phyloP scores from a whole-genome alignment of 2,113 vertebrate species.

The Clarias magur region DNA sequence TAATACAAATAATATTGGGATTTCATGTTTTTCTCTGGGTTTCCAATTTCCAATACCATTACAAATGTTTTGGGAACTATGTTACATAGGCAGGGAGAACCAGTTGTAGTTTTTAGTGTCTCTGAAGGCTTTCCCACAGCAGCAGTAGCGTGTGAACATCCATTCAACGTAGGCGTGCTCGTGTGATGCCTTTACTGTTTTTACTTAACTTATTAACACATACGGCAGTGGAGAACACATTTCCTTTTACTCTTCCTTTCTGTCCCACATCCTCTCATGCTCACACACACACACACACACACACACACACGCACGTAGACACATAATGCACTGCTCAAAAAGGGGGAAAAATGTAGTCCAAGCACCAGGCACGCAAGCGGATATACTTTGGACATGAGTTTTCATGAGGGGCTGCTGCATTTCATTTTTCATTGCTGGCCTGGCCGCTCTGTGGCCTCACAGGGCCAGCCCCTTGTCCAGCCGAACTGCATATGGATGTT shows the following conservation, averaged over 20 bases:
- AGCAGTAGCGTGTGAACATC: slow-evolving; percentile 43
- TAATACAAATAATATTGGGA: too few relatives aligned
- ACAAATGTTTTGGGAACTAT: neutral
- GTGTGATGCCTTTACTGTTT: slow-evolving; percentile 51
- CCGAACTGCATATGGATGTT: slow-evolving; percentile 65
- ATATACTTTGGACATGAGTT: slow-evolving; percentile 58
- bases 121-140: slow-evolving; percentile 24
- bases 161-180: slow-evolving; percentile 53
- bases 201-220: slow-evolving; percentile 61
- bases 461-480: slow-evolving; percentile 53
- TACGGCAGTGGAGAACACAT: slow-evolving; percentile 61
- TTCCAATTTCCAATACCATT: neutral
- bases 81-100: neutral
- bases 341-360: slow-evolving; percentile 20
- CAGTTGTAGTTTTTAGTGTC: neutral
- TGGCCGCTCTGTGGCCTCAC: slow-evolving; percentile 57
- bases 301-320: slow-evolving; percentile 27
- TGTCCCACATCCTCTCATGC: slow-evolving; percentile 3
- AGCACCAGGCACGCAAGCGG: slow-evolving; percentile 66
- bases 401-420: slow-evolving; percentile 61
- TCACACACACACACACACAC: slow-evolving; percentile 29
- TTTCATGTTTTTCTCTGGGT: neutral
- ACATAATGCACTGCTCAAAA: slow-evolving; percentile 30
- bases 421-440: slow-evolving; percentile 64
- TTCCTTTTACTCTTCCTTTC: slow-evolving; percentile 48